Percentiles rank a stretch among this genome's conserved stretches.
Evolutionary conservation across 35 echinoderm and acorn worm species (phyloP).

Genomic region (Holothuria glaberrima): DNA sequence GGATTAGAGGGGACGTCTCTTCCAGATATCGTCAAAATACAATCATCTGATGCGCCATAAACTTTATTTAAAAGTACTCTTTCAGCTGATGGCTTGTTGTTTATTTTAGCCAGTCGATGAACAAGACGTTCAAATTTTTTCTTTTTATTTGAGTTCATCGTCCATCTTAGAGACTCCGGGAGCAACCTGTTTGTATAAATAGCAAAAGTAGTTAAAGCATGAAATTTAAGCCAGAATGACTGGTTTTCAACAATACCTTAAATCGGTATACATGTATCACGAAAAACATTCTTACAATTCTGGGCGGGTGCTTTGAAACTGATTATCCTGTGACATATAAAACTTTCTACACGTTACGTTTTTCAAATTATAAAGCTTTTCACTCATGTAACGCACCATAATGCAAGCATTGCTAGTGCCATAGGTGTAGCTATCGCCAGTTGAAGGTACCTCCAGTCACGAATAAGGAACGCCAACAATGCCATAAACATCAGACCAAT

Average conservation of each 20-base stretch:
- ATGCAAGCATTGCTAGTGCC: not conserved
- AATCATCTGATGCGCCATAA: no score
- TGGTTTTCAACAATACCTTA: no score
- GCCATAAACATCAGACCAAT: conserved; percentile 26
- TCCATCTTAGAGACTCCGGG: conserved; percentile 44
- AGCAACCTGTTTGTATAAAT: not conserved
- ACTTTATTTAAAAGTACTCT: not conserved
- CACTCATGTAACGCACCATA: not conserved
- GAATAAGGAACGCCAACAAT: conserved; percentile 21
- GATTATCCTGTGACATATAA: no score
- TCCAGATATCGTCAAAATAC: not conserved
- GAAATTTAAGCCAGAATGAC: no score
- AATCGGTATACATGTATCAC: no score
- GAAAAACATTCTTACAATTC: no score
- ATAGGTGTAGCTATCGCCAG: not conserved
- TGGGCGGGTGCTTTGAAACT: no score
- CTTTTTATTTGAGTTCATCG: not conserved
- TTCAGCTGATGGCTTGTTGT: not conserved
- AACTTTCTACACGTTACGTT: not conserved
- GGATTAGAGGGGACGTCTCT: not conserved
- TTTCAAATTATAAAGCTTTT: not conserved
- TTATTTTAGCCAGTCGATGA: not conserved
- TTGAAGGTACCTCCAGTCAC: conserved; percentile 22
- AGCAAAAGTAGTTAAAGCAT: no score
- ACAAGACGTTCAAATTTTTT: not conserved